Evolutionary conservation across 2,888 invertebrate genomes (phyloP).

Genomic region (Drosophila tanythrix): DNA sequence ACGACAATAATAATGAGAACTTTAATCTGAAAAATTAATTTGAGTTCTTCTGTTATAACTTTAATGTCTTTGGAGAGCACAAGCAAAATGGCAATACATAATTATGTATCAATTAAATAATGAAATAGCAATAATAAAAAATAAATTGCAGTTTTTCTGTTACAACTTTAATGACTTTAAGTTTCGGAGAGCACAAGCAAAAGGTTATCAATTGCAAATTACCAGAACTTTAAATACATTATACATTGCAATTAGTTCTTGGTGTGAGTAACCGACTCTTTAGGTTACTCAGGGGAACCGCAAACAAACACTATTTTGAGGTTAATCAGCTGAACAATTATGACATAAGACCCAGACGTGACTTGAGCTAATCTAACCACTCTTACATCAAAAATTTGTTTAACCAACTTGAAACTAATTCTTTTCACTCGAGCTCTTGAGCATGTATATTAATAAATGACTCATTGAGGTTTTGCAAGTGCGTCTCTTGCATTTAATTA

Average conservation of each 20-base stretch:
- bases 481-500: neutral
- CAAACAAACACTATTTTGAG: slow-evolving; percentile 7
- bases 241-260: neutral
- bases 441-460: neutral
- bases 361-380: neutral
- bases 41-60: neutral
- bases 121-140: neutral
- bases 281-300: too few species aligned
- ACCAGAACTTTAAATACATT: too few species aligned
- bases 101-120: slow-evolving; percentile 4
- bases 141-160: neutral
- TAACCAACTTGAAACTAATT: neutral
- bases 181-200: neutral
- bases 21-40: neutral
- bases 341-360: neutral
- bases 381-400: neutral
- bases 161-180: neutral
- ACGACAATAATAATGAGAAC: neutral
- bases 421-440: neutral
- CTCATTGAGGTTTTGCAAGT: slow-evolving; percentile 2
- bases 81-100: neutral
- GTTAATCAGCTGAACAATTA: neutral
- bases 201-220: neutral
- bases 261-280: neutral
- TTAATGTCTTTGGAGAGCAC: neutral